These are phyloP conservation scores for Tuberolachnus salignus DNA, from an alignment of 2,888 invertebrate genomes.

Conservation along the genomic window DNA sequence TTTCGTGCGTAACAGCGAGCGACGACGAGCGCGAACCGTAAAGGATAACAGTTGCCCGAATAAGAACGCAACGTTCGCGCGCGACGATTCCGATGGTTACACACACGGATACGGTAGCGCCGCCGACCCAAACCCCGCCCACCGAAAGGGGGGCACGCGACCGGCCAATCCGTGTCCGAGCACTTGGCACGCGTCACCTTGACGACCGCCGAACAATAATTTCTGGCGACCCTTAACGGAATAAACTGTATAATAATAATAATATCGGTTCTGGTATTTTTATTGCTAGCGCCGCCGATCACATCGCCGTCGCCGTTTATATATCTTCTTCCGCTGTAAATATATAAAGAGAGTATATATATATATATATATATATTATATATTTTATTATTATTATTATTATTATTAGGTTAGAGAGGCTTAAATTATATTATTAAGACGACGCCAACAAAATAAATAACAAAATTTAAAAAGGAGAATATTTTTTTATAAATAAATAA, in stretches of 20 bases:
- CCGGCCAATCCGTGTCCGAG: conserved; percentile 47
- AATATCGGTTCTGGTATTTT: conserved; percentile 4
- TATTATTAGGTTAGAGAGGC: no score
- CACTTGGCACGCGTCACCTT: conserved; percentile 55
- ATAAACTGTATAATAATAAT: no score
- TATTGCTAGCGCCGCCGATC: not conserved
- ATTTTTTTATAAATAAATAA: no score
- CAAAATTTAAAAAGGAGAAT: no score
- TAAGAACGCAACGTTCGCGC: conserved; percentile 11
- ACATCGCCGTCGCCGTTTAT: not conserved
- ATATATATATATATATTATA: no score
- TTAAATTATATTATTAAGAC: no score
- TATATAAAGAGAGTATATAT: not conserved
- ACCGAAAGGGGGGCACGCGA: conserved; percentile 41
- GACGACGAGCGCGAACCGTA: conserved; percentile 35
- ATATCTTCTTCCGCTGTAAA: not conserved
- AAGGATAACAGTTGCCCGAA: conserved; percentile 40
- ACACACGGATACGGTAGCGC: conserved; percentile 39
- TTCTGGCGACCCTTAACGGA: conserved; percentile 25
- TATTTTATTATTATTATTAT: no score
- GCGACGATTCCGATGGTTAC: conserved; percentile 32
- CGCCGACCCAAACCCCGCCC: conserved; percentile 48
- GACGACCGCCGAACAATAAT: conserved; percentile 36
- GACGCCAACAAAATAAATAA: no score
- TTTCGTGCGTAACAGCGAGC: conserved; percentile 10